phyloP scores from a whole-genome alignment of 1,140 invertebrate genomes.

The Drosophila willistoni region DNA sequence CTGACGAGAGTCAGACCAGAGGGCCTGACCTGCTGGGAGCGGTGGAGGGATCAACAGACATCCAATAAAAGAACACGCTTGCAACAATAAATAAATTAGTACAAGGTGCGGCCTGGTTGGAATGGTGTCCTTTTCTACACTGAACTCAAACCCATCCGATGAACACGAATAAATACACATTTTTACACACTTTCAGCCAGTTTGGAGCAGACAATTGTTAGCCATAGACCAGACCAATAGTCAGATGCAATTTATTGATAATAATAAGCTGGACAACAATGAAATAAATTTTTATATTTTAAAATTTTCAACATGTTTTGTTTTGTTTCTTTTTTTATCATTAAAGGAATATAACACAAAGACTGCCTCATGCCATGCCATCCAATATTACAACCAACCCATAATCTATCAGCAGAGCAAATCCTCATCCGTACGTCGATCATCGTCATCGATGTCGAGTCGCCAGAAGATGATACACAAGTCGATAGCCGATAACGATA shows the following conservation, averaged over 20 bases:
- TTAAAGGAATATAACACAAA: conserved; percentile 81
- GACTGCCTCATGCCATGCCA: conserved; percentile 82
- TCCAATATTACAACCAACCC: conserved; percentile 75
- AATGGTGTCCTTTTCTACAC: not conserved
- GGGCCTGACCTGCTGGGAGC: not conserved
- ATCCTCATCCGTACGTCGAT: not conserved
- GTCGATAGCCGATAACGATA: conserved; percentile 29
- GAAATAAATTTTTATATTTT: conserved; percentile 19
- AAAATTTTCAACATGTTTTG: not conserved
- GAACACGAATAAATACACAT: not conserved
- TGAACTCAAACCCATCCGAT: not conserved
- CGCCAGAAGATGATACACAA: conserved; percentile 32
- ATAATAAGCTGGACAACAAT: conserved; percentile 40
- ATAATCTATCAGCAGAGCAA: conserved; percentile 29
- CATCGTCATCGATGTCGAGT: conserved; percentile 35
- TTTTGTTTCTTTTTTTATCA: not conserved
- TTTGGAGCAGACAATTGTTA: not conserved
- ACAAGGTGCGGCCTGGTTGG: conserved; percentile 58
- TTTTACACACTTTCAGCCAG: not conserved
- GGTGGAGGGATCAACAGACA: conserved; percentile 32
- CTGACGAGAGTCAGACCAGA: not conserved
- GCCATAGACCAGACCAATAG: conserved; percentile 20
- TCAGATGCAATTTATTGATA: conserved; percentile 81
- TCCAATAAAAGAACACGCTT: conserved; percentile 74
- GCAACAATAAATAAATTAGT: conserved; percentile 78